Evolutionary conservation across 2,888 invertebrate species (phyloP).

Genomic region (Steinernema scapterisci): DNA sequence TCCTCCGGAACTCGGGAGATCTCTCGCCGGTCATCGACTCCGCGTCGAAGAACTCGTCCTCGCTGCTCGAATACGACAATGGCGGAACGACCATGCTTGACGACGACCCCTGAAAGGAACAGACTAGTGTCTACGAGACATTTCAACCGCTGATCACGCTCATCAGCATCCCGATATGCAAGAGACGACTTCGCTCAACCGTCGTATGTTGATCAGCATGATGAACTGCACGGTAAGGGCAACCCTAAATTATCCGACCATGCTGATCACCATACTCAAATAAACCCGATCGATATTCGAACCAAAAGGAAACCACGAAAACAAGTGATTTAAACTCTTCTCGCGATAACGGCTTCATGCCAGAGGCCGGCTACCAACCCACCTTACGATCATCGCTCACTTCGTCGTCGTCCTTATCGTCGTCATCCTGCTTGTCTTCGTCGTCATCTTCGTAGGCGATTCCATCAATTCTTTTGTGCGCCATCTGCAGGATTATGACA

Average conservation of each 20-base stretch:
- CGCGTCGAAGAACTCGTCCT: conserved; percentile 81
- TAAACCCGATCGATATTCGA: background rate
- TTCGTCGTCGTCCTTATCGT: conserved; percentile 37
- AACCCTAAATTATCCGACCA: background rate
- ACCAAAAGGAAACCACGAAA: background rate
- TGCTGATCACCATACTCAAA: background rate
- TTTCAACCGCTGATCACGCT: background rate
- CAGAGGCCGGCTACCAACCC: background rate
- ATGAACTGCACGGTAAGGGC: background rate
- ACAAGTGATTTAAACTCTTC: background rate
- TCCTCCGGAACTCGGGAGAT: conserved; percentile 18
- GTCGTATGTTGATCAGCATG: too few relatives aligned
- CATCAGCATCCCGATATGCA: background rate
- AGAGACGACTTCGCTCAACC: background rate
- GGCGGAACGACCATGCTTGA: conserved; percentile 73
- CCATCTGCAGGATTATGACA: conserved; percentile 77
- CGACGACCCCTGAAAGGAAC: conserved; percentile 17
- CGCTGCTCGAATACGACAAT: conserved; percentile 95
- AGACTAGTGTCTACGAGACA: conserved; percentile 5
- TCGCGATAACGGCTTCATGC: background rate
- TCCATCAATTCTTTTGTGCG: conserved; percentile 41
- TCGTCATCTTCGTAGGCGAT: conserved; percentile 32
- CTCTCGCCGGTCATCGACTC: conserved; percentile 45
- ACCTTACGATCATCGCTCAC: conserved; percentile 24
- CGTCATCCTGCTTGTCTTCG: conserved; percentile 38